Conservation (phyloP, 2,797 vertebrate species). For the Rhodeus uyekii region DNA sequence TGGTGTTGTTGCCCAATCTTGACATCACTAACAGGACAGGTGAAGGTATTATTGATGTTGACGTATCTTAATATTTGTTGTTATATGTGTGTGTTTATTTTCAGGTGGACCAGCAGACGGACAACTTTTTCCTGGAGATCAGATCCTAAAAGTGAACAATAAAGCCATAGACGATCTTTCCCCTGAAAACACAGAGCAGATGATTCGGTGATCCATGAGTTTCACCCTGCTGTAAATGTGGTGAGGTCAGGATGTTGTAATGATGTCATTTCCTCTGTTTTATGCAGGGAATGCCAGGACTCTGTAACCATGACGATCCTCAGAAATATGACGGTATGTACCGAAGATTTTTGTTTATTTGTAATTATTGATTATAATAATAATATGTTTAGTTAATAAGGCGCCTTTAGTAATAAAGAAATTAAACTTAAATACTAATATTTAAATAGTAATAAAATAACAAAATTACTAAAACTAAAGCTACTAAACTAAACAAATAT, state of each 20-base stretch:
- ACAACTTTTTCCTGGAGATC: conserved; percentile 85
- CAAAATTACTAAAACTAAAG: no score
- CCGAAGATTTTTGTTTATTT: conserved; percentile 15
- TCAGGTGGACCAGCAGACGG: conserved; percentile 81
- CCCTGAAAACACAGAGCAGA: conserved; percentile 77
- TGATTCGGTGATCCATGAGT: conserved; percentile 95
- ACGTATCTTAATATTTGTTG: neutral
- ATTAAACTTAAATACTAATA: no score
- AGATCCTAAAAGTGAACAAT: conserved; percentile 88
- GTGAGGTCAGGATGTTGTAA: conserved; percentile 52
- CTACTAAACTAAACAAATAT: no score
- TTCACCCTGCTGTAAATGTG: no score
- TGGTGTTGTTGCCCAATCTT: no score
- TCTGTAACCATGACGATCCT: conserved; percentile 88
- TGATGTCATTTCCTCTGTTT: conserved; percentile 35
- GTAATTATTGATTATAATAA: neutral
- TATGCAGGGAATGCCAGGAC: conserved; percentile 84
- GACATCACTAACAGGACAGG: no score
- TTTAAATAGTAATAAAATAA: no score
- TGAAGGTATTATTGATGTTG: no score
- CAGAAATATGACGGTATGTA: conserved; percentile 84
- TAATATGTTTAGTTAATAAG: neutral
- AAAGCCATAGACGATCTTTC: conserved; percentile 78
- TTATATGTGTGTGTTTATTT: conserved; percentile 49
- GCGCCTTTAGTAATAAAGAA: no score